phyloP scores from a whole-genome alignment of 2,113 vertebrate species.

The Sinocyclocheilus grahami region DNA sequence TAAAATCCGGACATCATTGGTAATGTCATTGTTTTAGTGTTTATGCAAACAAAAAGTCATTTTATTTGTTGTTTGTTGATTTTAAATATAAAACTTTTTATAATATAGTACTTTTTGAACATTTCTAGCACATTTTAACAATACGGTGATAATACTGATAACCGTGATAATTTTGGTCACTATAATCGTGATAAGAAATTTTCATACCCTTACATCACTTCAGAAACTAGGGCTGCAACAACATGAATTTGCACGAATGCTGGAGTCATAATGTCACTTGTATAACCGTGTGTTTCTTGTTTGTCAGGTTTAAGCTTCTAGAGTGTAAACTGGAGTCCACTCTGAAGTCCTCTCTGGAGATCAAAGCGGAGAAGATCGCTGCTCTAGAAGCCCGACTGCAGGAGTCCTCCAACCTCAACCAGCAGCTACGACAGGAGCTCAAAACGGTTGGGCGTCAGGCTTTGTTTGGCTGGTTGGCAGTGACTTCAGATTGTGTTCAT shows the following conservation, averaged over 20 bases:
- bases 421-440: constrained; percentile 95
- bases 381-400: constrained; percentile 95
- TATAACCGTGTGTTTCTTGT: background rate
- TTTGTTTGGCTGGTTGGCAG: background rate
- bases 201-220: background rate
- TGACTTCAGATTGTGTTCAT: background rate
- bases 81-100: too few relatives aligned
- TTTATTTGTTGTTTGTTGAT: too few relatives aligned
- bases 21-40: too few relatives aligned
- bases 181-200: too few relatives aligned
- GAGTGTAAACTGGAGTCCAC: constrained; percentile 95
- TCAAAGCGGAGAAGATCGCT: constrained; percentile 98
- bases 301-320: constrained; percentile 88
- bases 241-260: background rate
- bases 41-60: too few relatives aligned
- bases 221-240: background rate
- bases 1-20: too few relatives aligned
- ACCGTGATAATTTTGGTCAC: too few relatives aligned
- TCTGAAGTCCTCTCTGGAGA: constrained; percentile 93
- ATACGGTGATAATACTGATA: too few relatives aligned
- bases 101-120: too few relatives aligned
- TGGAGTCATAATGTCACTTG: background rate
- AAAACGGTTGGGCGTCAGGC: constrained; percentile 83
- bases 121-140: too few relatives aligned
- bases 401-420: constrained; percentile 96